These are phyloP conservation scores for Bimastos eiseni DNA, from an alignment of 2,888 invertebrate genomes.

Conservation along the genomic window DNA sequence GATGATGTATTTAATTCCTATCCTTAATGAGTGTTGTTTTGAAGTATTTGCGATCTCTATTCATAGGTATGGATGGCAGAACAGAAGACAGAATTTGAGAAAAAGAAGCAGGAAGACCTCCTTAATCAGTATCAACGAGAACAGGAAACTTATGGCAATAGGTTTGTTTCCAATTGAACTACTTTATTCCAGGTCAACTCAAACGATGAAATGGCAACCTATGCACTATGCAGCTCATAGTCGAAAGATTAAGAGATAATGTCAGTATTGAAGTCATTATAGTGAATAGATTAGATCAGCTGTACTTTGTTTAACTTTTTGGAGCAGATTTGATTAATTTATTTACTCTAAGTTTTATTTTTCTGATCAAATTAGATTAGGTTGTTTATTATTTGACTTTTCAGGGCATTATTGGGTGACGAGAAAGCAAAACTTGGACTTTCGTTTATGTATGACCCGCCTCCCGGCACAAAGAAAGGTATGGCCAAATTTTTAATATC, in stretches of 20 bases:
- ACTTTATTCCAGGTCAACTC: too few species aligned
- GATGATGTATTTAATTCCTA: too few species aligned
- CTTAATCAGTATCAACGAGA: constrained; percentile 96
- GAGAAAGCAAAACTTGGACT: constrained; percentile 97
- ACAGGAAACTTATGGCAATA: constrained; percentile 95
- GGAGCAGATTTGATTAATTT: neutral
- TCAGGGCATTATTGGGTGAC: constrained; percentile 90
- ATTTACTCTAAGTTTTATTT: constrained; percentile 16
- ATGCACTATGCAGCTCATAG: too few species aligned
- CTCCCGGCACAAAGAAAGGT: constrained; percentile 81
- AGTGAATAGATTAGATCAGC: neutral
- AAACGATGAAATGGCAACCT: too few species aligned
- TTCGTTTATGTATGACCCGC: constrained; percentile 99
- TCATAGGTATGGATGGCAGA: constrained; percentile 77
- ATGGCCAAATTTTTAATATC: neutral
- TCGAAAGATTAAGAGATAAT: neutral
- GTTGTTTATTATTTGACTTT: constrained; percentile 35
- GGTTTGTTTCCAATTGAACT: constrained; percentile 64
- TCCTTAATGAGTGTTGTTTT: neutral
- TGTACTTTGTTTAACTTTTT: too few species aligned
- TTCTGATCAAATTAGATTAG: too few species aligned
- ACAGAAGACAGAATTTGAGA: constrained; percentile 93
- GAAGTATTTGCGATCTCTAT: constrained; percentile 17
- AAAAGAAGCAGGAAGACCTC: constrained; percentile 95
- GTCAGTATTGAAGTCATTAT: neutral